Percentiles rank a stretch among this genome's conserved stretches.
These are phyloP conservation scores for Columba janthina DNA, from an alignment of 2,113 vertebrate species.

Conservation along the genomic window DNA sequence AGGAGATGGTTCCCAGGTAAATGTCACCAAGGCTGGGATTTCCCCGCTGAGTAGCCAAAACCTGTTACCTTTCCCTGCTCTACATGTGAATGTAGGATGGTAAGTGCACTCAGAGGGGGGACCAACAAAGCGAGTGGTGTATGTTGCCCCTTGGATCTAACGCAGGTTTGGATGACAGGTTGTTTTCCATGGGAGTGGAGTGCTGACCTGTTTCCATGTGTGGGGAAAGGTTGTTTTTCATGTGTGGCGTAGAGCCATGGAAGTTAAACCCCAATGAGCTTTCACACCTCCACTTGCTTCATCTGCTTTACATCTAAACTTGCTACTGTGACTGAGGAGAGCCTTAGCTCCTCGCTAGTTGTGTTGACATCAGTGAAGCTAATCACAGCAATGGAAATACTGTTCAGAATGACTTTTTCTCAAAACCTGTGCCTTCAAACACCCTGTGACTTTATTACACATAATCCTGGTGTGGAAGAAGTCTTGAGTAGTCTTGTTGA, in stretches of 20 bases:
- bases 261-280: background rate
- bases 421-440: background rate
- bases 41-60: background rate
- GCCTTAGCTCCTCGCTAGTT: background rate
- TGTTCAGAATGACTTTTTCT: background rate
- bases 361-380: background rate
- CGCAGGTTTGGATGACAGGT: background rate
- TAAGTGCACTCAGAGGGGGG: background rate
- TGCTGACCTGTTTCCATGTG: fast-evolving
- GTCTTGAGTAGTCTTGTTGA: background rate
- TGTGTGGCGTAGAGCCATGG: background rate
- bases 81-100: background rate
- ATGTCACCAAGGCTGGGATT: background rate
- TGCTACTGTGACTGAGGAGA: background rate
- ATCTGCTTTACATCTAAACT: background rate
- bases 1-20: background rate
- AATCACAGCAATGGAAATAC: background rate
- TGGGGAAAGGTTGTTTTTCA: background rate
- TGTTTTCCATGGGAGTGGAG: background rate
- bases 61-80: background rate
- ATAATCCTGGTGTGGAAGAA: background rate
- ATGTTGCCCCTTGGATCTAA: background rate
- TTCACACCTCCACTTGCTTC: background rate
- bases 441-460: background rate
- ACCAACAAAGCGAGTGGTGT: background rate